These are phyloP conservation scores for Enteromius anoplus DNA, from an alignment of 2,797 vertebrate species.

Conservation along the genomic window DNA sequence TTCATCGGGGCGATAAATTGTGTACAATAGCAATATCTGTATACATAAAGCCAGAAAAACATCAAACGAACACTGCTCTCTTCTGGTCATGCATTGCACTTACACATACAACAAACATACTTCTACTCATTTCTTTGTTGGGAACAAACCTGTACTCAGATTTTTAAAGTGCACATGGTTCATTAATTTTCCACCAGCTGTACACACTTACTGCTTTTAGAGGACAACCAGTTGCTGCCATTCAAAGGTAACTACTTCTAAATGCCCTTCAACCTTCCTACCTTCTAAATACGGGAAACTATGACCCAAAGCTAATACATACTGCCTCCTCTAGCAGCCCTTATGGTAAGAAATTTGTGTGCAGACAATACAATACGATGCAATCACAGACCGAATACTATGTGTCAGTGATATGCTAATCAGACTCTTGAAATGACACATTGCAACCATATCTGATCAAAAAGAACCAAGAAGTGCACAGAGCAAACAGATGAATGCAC, in stretches of 20 bases:
- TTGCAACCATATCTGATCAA: constrained; percentile 10
- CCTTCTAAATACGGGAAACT: background rate
- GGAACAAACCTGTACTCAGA: constrained; percentile 52
- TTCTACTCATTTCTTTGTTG: constrained; percentile 35
- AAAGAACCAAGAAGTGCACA: background rate
- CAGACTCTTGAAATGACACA: background rate
- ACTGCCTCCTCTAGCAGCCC: constrained; percentile 29
- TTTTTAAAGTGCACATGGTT: constrained; percentile 60
- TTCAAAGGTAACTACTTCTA: background rate
- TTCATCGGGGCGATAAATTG: background rate
- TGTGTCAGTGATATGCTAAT: background rate
- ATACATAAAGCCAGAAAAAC: constrained; percentile 41
- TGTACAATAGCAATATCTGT: constrained; percentile 37
- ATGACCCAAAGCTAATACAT: background rate
- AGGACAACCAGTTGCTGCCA: background rate
- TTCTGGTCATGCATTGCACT: constrained; percentile 45
- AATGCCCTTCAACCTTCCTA: background rate
- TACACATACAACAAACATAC: constrained; percentile 41
- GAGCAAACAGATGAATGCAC: constrained; percentile 11
- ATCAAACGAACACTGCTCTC: constrained; percentile 44
- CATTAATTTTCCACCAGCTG: background rate
- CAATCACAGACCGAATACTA: constrained; percentile 3
- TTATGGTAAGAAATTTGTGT: constrained; percentile 24
- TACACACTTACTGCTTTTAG: background rate
- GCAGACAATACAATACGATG: constrained; percentile 23